These are phyloP conservation scores for Telmatherina bonti DNA, from an alignment of 2,797 vertebrate species.

Conservation along the genomic window DNA sequence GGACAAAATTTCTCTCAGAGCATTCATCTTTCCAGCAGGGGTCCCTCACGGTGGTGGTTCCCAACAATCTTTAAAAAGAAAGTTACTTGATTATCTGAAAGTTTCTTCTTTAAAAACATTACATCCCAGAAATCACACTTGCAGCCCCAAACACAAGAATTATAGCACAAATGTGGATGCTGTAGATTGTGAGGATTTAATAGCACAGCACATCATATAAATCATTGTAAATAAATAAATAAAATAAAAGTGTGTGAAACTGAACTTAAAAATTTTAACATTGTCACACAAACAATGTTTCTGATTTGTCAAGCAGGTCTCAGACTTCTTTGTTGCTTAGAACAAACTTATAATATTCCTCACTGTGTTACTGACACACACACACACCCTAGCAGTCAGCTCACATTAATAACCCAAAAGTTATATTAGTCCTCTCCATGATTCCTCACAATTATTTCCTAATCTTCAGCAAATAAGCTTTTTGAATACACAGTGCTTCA, in stretches of 20 bases:
- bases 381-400: too few species aligned
- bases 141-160: background rate
- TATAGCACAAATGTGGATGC: background rate
- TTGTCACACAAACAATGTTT: too few species aligned
- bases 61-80: background rate
- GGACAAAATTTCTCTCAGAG: background rate
- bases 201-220: background rate
- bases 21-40: constrained; percentile 6
- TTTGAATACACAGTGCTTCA: background rate
- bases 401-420: too few species aligned
- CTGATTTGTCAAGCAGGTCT: too few species aligned
- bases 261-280: too few species aligned
- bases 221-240: background rate
- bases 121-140: constrained; percentile 3
- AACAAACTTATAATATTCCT: too few species aligned
- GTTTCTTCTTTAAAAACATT: background rate
- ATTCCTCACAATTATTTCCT: background rate
- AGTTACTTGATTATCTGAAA: background rate
- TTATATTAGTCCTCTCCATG: too few species aligned
- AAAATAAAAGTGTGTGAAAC: background rate
- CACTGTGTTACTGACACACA: too few species aligned
- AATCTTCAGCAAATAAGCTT: background rate
- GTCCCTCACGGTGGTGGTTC: too few species aligned
- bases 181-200: background rate
- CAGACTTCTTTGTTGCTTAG: too few species aligned